phyloP scores from a whole-genome alignment of 1,140 invertebrate species.

The Pogonomyrmex californicus region DNA sequence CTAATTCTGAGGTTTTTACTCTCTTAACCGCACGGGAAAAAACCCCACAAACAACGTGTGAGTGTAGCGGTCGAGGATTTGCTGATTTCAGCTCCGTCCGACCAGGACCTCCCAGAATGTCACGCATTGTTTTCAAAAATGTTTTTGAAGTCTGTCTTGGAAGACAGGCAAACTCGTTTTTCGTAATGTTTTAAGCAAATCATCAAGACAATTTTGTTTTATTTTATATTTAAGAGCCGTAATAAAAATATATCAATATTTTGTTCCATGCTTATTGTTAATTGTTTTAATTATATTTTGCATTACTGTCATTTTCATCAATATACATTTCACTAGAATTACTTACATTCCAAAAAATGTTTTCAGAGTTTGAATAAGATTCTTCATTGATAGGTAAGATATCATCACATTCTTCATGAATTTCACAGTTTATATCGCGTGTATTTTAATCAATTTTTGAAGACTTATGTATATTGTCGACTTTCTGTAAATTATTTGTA shows the following conservation, averaged over 20 bases:
- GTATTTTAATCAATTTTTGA: neutral
- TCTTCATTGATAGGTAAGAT: neutral
- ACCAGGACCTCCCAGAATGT: too few species aligned
- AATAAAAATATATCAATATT: neutral
- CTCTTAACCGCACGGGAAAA: too few species aligned
- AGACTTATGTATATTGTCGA: neutral
- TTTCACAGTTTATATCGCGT: neutral
- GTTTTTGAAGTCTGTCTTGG: neutral
- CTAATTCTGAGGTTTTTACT: too few species aligned
- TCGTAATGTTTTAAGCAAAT: neutral
- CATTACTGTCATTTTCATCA: neutral
- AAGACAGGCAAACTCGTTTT: neutral
- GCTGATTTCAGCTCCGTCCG: too few species aligned
- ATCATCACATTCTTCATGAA: neutral
- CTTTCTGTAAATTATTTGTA: neutral
- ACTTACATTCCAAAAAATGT: neutral
- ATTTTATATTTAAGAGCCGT: neutral
- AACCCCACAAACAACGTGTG: too few species aligned
- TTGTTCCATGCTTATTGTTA: neutral
- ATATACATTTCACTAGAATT: neutral
- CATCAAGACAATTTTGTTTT: neutral
- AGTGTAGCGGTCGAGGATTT: too few species aligned
- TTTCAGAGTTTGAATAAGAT: neutral
- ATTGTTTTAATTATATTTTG: neutral
- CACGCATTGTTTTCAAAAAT: neutral